phyloP scores from a whole-genome alignment of 2,113 vertebrate species.

The Ancistrus triradiatus region DNA sequence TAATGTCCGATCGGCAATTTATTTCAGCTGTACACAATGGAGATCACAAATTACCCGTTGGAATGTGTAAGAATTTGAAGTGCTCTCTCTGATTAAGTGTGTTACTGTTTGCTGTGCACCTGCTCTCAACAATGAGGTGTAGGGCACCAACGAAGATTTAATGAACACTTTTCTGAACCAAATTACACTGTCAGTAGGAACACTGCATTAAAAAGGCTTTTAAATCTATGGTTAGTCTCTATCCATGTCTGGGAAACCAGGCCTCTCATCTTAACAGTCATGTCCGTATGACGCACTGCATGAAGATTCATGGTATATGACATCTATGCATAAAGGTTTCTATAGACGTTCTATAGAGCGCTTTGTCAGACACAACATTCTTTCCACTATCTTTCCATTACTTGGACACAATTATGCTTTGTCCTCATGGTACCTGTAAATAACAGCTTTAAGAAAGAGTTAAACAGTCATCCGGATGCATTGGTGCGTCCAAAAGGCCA shows the following conservation, averaged over 20 bases:
- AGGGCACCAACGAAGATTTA: slow-evolving; percentile 5
- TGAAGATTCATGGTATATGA: background rate
- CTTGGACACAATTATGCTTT: slow-evolving; percentile 35
- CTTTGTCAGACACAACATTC: slow-evolving; percentile 29
- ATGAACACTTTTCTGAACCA: slow-evolving; percentile 23
- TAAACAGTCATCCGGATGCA: slow-evolving; percentile 19
- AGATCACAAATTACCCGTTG: slow-evolving; percentile 20
- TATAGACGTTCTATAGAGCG: slow-evolving; percentile 6
- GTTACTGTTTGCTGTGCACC: slow-evolving; percentile 21
- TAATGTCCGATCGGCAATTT: background rate
- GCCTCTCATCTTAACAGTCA: background rate
- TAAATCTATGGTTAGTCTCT: background rate
- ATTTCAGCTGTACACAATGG: background rate
- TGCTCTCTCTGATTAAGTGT: slow-evolving; percentile 10
- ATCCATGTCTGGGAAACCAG: background rate
- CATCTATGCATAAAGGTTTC: background rate
- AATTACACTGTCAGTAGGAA: background rate
- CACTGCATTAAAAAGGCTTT: slow-evolving; percentile 1
- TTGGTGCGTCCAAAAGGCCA: slow-evolving; percentile 29
- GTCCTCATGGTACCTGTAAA: slow-evolving; percentile 47
- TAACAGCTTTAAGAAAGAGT: slow-evolving; percentile 13
- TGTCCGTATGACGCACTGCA: background rate
- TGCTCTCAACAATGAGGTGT: slow-evolving; percentile 17
- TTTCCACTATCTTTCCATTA: slow-evolving; percentile 33
- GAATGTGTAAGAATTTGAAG: background rate